Evolutionary conservation across 2,113 vertebrate genomes (phyloP), one percentile per base, ranked within the genome.

Genomic region (Cercopithecus mona): DNA sequence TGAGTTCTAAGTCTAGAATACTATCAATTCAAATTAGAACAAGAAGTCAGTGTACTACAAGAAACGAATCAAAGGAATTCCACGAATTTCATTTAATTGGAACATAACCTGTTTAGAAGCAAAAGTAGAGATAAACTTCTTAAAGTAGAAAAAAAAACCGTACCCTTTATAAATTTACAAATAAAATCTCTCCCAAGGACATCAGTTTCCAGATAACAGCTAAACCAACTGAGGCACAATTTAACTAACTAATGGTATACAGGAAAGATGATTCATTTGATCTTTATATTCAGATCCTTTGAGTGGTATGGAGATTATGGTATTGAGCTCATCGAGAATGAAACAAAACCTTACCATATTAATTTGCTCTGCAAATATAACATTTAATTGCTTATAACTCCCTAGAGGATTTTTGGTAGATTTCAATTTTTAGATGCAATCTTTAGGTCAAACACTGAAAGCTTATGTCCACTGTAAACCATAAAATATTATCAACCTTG

Each of bases 371-470:
- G 25, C 22, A 40, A 43, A 85, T 27, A 3, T 20, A 85, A 64
- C 89, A 75, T 76, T 80, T 81, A 66, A 61, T 50, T 59, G 50
- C 10, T 16, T 85, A 45, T 86, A 90, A 88, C 25, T 95, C 18
- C 20, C 13, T 17, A 57, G 23, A 76, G 68, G 18, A 3, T 84
- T 68, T 90, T 94, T 79, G 61, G 61, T 82, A 80, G 50, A 59
- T 59, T 87, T n/a, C 10, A 90, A 68, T 11, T 72, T 97, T 95
- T 85, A 64, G 16, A 76, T 61, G 85, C n/a, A 81, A 89, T 13
- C 27, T 72, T 40, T 78, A 78, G 45, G 22, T 50, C 76, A 92
- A 73, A 35, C 45, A 64, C 1, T 17, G n/a, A 14, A 82, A 81
- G 61, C 10, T 90, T 79, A 70, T 66, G 43, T 16, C 16, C 50